Evolutionary conservation across 1,140 invertebrate genomes (phyloP), one percentile per base, ranked within the genome.

Genomic region (Drosophila triauraria): DNA sequence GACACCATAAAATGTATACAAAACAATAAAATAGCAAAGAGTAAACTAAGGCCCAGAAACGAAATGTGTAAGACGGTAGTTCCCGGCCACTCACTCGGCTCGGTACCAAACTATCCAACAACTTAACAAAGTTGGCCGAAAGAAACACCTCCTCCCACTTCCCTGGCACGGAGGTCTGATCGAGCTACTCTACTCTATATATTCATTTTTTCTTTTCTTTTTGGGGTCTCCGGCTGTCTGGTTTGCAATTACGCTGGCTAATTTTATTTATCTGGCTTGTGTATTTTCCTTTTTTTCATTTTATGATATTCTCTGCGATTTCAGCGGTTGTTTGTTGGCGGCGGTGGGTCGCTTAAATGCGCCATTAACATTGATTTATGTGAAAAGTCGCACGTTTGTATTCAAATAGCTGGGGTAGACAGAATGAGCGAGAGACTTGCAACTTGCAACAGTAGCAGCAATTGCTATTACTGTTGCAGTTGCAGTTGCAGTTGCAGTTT

Each of bases 331-430:
- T 46, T 46, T 76, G 74, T 59, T 59, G 74, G 40, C 51, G 58
- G 59, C 30, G 58, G 70, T 59, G 76, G 63, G 65, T 84, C 81
- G 76, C 54, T 84, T 84, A 74, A 84, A 77, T 81, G 82, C 82
- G 72, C 78, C 74, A 85, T 84, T 81, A 86, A 69, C 78, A 78
- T 72, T 81, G 78, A 85, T 85, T 86, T 85, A 81, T 85, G 78
- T 85, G 82, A 82, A 78, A 78, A 85, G 58, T 85, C 82, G 78
- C 78, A 85, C 78, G 82, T 81, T 81, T 84, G 76, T 84, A 84
- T 84, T 84, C 77, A 84, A 83, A 83, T 84, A 47, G 50, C 67
- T 46, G 44, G 58, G 56, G 43, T 42, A 77, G 42, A 42, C 38
- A 56, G 71, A 69, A 54, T 61, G 59, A 67, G 72, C 53, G 75